A percentile compares a stretch with the other conserved stretches of the same genome.
Evolutionary conservation across 64 coral and sea anemone genomes (phyloP).

Genomic region (Stichodactyla helianthus): DNA sequence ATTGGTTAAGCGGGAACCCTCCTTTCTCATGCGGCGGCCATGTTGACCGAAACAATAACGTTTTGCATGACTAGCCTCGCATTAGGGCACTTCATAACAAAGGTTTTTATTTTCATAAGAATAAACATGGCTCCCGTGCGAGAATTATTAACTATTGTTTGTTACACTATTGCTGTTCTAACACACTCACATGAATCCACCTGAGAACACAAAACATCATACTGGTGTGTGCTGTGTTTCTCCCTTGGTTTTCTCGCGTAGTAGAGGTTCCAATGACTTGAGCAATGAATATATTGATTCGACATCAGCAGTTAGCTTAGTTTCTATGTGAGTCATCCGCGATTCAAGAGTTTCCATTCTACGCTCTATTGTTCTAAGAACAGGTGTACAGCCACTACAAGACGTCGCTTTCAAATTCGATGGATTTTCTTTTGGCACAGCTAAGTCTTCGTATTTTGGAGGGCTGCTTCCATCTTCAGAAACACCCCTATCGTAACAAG

Average conservation of each 20-base stretch:
- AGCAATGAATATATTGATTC: constrained; percentile 57
- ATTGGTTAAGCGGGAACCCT: too few species aligned
- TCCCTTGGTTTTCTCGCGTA: not conserved
- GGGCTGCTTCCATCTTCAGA: not conserved
- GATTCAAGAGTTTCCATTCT: constrained; percentile 47
- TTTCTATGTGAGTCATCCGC: constrained; percentile 55
- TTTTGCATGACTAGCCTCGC: too few species aligned
- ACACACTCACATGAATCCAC: not conserved
- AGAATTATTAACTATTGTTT: too few species aligned
- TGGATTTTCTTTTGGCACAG: not conserved
- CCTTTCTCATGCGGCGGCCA: too few species aligned
- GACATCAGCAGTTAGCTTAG: constrained; percentile 52
- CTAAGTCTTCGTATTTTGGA: not conserved
- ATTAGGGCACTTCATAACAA: too few species aligned
- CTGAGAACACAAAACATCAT: not conserved
- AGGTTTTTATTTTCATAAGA: too few species aligned
- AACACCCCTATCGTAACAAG: not conserved
- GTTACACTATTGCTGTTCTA: not conserved
- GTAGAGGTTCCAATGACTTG: constrained; percentile 14
- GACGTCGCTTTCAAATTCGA: not conserved
- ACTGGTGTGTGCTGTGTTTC: not conserved
- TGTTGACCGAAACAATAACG: too few species aligned
- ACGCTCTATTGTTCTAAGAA: constrained; percentile 42
- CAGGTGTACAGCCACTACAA: constrained; percentile 51
- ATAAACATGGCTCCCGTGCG: too few species aligned